phyloP scores from a whole-genome alignment of 2,888 invertebrate genomes.

The Watsonalla cultraria region DNA sequence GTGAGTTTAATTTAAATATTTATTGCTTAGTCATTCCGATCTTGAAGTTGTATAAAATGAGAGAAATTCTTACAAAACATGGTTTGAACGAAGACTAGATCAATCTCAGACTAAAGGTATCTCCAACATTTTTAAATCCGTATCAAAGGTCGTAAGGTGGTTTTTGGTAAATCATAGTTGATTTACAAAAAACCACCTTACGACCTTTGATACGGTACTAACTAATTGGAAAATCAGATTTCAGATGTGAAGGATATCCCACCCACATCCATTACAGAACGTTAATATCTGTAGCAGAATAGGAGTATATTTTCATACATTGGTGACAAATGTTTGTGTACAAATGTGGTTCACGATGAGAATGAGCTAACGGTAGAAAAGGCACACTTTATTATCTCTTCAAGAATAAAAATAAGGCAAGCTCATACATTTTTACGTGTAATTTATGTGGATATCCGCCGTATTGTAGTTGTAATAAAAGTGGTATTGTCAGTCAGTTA shows the following conservation, averaged over 20 bases:
- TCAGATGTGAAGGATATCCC: too few relatives aligned
- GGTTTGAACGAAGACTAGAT: too few relatives aligned
- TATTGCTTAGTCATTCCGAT: background rate
- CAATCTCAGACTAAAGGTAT: background rate
- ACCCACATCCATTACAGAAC: too few relatives aligned
- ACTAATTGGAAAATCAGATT: too few relatives aligned
- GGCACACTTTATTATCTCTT: background rate
- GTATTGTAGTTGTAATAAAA: background rate
- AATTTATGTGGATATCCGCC: background rate
- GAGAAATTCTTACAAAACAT: too few relatives aligned
- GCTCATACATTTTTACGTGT: background rate
- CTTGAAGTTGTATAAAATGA: too few relatives aligned
- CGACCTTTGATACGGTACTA: too few relatives aligned
- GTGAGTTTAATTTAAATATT: constrained; percentile 25
- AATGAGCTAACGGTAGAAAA: background rate
- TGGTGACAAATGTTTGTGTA: too few relatives aligned
- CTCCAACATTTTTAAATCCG: background rate
- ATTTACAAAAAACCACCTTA: too few relatives aligned
- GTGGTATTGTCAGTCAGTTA: background rate
- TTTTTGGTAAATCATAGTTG: too few relatives aligned
- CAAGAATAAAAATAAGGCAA: background rate
- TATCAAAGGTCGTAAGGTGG: too few relatives aligned
- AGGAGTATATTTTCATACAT: constrained; percentile 5
- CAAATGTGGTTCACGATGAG: too few relatives aligned
- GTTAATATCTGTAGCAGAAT: background rate